Base-by-base conservation (phyloP, 64 coral and sea anemone species). In the Platygyra sinensis region DNA sequence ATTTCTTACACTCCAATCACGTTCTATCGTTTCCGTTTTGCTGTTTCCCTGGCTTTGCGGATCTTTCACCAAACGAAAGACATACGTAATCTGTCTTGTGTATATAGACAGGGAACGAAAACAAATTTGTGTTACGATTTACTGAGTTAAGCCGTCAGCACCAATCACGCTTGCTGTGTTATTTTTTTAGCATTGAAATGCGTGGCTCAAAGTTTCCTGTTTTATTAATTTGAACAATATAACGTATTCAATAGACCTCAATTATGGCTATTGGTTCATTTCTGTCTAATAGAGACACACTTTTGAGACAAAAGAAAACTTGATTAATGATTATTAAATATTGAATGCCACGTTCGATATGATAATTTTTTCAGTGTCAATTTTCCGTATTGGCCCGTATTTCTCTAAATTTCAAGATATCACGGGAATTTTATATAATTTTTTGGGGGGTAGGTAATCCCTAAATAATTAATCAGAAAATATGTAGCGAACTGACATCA, bases 1-100 rank as follows among this genome's bases (percentile, higher is more conserved):
- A n/a, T n/a, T 85, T 24, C 36, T 85, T 10, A 32, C 81, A 39
- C 81, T 20, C 62, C 81, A 17, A 85, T 52, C 81, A 24, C 52
- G 36, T 69, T 52, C 25, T 10, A 17, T 31, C 19, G 19, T 22
- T 72, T 71, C 63, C 61, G 80, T 51, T 71, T 8, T 51, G 22
- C 0, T 16, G 62, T 25, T 49, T 10, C 11, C 5, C 33, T 14
- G 20, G 62, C 61, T 85, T 15, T 10, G n/a, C 12, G 20, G 7
- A 10, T 62, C 24, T 71, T 28, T 85, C 62, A 72, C 46, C 46
- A 51, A 72, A 38, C 24, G 61, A 50, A 51, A 25, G 62, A 22
- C 81, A 71, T 63, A 50, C 52, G 5, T 36, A 5, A 67, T 38
- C 20, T 83, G 30, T 72, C 36, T 71, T 85, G 63, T 85, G 63